Conservation (phyloP, 37 sponge, comb jelly and placozoan genomes). For the Geodia barretti region DNA sequence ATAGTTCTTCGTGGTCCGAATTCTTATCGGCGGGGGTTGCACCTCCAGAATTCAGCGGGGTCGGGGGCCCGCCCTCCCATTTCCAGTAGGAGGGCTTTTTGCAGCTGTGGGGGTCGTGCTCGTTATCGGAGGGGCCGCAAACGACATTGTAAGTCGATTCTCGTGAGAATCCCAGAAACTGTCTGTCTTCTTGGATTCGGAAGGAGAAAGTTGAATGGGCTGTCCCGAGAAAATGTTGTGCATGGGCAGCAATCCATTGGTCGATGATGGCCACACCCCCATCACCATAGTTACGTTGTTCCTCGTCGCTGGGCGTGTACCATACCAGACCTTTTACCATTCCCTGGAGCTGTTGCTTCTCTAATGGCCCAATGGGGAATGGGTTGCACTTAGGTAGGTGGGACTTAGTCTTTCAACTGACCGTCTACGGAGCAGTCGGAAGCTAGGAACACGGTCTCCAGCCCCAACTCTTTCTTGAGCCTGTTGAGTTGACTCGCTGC, state of each 20-base stretch:
- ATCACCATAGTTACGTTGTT: constrained; percentile 20
- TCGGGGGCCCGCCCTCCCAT: neutral
- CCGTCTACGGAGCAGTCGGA: constrained; percentile 61
- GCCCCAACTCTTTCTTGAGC: constrained; percentile 34
- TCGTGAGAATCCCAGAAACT: constrained; percentile 81
- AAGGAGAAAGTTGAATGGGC: constrained; percentile 91
- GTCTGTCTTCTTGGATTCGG: constrained; percentile 92
- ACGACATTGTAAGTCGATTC: constrained; percentile 87
- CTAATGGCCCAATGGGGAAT: constrained; percentile 15
- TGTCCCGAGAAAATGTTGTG: constrained; percentile 58
- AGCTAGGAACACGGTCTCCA: constrained; percentile 81
- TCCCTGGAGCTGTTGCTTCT: constrained; percentile 37
- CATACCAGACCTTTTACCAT: constrained; percentile 57
- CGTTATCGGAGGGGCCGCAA: constrained; percentile 69
- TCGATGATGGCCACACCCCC: constrained; percentile 87
- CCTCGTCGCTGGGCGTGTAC: constrained; percentile 43
- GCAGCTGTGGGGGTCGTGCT: constrained; percentile 71
- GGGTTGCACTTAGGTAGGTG: constrained; percentile 20
- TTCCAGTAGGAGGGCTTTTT: constrained; percentile 72
- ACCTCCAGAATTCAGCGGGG: too few relatives aligned
- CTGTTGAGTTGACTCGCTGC: constrained; percentile 74
- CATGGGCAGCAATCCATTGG: constrained; percentile 95
- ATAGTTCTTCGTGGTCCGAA: too few relatives aligned
- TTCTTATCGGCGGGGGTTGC: too few relatives aligned
- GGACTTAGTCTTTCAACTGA: constrained; percentile 12